phyloP scores from a whole-genome alignment of 2,888 invertebrate species.

The Omphaloscelis lunosa region DNA sequence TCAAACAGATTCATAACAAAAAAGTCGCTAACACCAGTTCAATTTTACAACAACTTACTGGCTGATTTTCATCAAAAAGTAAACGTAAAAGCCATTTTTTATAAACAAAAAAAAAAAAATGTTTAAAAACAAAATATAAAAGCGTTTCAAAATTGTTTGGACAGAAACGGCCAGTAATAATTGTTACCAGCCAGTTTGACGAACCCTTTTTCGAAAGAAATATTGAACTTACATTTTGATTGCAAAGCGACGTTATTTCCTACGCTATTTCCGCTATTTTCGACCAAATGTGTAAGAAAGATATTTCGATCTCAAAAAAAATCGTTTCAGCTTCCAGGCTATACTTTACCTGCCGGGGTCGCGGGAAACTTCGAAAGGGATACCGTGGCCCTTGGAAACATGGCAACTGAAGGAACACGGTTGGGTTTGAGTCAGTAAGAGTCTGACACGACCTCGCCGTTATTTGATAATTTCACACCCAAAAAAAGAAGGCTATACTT shows the following conservation, averaged over 20 bases:
- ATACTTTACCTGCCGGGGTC: constrained; percentile 72
- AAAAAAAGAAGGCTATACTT: not conserved
- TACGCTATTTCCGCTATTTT: not conserved
- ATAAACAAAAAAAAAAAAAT: not conserved
- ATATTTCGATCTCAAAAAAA: not conserved
- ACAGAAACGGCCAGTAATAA: not conserved
- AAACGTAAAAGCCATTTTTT: not conserved
- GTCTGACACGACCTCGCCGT: no score
- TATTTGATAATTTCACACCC: no score
- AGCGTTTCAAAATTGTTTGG: not conserved
- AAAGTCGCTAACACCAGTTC: not conserved
- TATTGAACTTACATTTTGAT: not conserved
- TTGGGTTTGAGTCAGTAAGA: no score
- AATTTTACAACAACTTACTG: not conserved
- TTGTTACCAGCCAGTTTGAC: not conserved
- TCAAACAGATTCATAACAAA: not conserved
- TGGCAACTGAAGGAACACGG: no score
- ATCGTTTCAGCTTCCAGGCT: not conserved
- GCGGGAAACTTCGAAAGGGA: no score
- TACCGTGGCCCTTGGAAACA: no score
- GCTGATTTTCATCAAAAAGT: not conserved
- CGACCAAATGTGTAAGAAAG: not conserved
- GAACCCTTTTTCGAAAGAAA: not conserved
- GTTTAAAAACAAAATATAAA: constrained; percentile 3
- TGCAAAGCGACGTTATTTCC: no score